phyloP scores from a whole-genome alignment of 53 echinoderm and acorn worm genomes.

The Crossaster papposus region DNA sequence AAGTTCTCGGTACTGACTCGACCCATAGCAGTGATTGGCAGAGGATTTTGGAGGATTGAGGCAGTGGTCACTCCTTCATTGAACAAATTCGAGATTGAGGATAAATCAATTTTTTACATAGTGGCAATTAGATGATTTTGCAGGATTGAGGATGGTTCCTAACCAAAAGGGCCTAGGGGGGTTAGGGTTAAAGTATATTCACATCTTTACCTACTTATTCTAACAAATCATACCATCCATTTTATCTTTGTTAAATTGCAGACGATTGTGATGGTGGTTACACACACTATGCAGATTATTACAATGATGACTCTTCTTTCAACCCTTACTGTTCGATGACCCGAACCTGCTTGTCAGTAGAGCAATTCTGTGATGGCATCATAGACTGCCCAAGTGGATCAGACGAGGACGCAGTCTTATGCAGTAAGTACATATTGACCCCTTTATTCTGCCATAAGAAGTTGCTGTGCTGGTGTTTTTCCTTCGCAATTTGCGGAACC shows the following conservation, averaged over 20 bases:
- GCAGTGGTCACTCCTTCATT: too few species aligned
- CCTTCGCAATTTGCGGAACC: too few species aligned
- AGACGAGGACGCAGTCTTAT: background rate
- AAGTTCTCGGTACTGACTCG: too few species aligned
- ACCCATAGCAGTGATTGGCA: too few species aligned
- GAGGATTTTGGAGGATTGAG: too few species aligned
- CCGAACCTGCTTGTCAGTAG: background rate
- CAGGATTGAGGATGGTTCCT: too few species aligned
- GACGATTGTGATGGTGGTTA: background rate
- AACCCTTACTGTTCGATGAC: background rate
- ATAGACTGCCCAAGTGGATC: background rate
- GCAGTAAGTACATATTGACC: background rate
- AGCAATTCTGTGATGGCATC: background rate
- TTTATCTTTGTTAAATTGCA: background rate
- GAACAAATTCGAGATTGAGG: background rate
- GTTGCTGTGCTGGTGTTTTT: too few species aligned
- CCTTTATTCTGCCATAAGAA: background rate
- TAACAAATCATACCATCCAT: background rate
- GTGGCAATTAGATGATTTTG: too few species aligned
- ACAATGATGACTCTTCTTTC: background rate
- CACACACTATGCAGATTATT: background rate
- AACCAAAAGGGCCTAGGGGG: too few species aligned
- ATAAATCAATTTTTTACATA: too few species aligned
- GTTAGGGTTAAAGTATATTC: too few species aligned
- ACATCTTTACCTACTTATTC: too few species aligned